Evolutionary conservation across 2,888 invertebrate species (phyloP), one percentile per base, ranked within the genome.

Genomic region (Agonum fuliginosum): DNA sequence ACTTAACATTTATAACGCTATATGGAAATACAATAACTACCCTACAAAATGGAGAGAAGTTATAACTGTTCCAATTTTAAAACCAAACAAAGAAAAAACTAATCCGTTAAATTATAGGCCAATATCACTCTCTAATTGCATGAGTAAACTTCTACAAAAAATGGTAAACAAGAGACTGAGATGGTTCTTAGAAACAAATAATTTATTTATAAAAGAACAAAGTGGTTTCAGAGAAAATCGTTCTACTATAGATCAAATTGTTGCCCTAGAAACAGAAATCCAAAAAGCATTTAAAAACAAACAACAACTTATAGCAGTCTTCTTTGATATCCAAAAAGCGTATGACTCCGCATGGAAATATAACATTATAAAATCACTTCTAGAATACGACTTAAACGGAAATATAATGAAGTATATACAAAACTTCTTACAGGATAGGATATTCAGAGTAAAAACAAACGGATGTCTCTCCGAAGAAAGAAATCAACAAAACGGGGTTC

Each of bases 141-240:
- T 62, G 5, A 74, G 74, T 65, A 74, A 74, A 65, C 14, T 62
- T 12, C 14, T 74, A 27, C 74, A 74, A 65, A 74, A 74, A 62
- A 74, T 74, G 3, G 4, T 74, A n/a, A 74, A 65, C 14, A 65
- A 74, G 4, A 19, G 74, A 24, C 12, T 74, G 24, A 51, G 12
- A 24, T 74, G 74, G 65, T 41, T 12, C 27, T 10, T 24, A 37
- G 34, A 30, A 20, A 54, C 19, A 10, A 51, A 51, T 27, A 37
- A 51, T 14, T 17, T 48, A 1, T 6, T 34, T 10, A 54, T 34
- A 12, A 14, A 58, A 12, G 12, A 22, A 27, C 58, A 58, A 14
- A 27, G 58, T 22, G 67, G 75, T 12, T 75, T 75, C 22, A 67
- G 76, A 48, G 46, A 19, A 14, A 37, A 27, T 6, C 58, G 12